Base-by-base conservation (phyloP, 1,140 invertebrate genomes). In the Trachymyrmex septentrionalis region DNA sequence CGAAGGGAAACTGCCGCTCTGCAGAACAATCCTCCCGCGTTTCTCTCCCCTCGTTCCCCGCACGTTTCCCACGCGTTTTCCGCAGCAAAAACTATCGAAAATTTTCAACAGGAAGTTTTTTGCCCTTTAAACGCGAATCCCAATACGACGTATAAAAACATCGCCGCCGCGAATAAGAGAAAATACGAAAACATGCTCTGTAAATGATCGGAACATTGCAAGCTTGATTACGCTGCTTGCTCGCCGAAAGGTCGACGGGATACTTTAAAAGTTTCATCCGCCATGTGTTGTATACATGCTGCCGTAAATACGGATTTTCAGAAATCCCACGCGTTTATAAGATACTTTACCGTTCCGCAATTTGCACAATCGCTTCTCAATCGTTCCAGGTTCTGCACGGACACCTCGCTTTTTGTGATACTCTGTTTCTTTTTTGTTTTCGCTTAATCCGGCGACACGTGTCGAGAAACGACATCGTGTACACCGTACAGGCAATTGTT, bases 401-500 rank as follows among this genome's bases (percentile, higher is more conserved):
- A 61, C 85, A 80, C 87, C 84, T 84, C 80, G 38, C n/a, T 69
- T 53, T 53, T 55, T 27, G 16, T 61, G 50, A 12, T n/a, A 53
- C 24, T 69, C 50, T 61, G n/a, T 78, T 67, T 53, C 59, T 64
- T 44, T 73, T 86, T 80, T 66, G 24, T 78, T 55, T 50, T 86
- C 73, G 64, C 66, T 84, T 82, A 86, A 73, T 66, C 67, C 71
- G 84, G 57, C 9, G 82, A n/a, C 61, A 69, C n/a, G 53, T 77
- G 50, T 67, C 87, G 82, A 50, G 10, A 53, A 81, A 64, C 71
- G 57, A 82, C 63, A 53, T 24, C 71, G 86, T 57, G 27, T 44
- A 57, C 73, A 71, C 72, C 89, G 16, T 80, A 89, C 91, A 93
- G 92, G 92, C 92, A 92, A 92, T 92, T 92, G 53, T 87, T 92